phyloP scores from a whole-genome alignment of 2,797 vertebrate genomes.

The Myotis pilosus region DNA sequence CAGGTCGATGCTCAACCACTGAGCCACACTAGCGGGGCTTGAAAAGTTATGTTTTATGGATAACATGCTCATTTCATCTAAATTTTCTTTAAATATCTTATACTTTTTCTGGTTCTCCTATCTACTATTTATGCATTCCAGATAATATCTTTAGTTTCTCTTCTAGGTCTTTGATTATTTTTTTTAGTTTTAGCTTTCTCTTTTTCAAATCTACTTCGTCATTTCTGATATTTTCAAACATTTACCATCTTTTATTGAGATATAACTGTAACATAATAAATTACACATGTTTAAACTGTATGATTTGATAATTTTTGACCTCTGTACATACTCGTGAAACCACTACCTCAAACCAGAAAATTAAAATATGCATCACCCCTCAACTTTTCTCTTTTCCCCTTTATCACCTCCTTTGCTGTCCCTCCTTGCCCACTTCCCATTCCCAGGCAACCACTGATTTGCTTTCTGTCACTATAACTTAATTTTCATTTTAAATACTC shows the following conservation, averaged over 20 bases:
- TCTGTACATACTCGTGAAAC: not conserved
- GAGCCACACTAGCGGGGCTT: not conserved
- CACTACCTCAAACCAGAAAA: not conserved
- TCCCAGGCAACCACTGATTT: not conserved
- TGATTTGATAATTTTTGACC: not conserved
- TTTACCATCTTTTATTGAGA: not conserved
- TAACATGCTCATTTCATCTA: not conserved
- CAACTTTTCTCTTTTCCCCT: not conserved
- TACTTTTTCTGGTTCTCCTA: not conserved
- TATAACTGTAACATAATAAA: not conserved
- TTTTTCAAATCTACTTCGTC: conserved; percentile 17
- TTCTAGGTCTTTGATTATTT: not conserved
- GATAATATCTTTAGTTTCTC: not conserved
- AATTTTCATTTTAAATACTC: not conserved
- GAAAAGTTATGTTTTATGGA: not conserved
- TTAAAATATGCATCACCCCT: not conserved
- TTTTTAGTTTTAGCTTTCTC: not conserved
- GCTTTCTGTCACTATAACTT: not conserved
- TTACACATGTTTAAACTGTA: not conserved
- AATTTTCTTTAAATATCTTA: not conserved
- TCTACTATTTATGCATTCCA: not conserved
- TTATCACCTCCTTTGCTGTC: not conserved
- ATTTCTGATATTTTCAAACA: not conserved
- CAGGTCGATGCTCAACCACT: too few species aligned
- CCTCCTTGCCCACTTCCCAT: not conserved